Conservation (phyloP, 2,113 vertebrate genomes). For the Apus apus region DNA sequence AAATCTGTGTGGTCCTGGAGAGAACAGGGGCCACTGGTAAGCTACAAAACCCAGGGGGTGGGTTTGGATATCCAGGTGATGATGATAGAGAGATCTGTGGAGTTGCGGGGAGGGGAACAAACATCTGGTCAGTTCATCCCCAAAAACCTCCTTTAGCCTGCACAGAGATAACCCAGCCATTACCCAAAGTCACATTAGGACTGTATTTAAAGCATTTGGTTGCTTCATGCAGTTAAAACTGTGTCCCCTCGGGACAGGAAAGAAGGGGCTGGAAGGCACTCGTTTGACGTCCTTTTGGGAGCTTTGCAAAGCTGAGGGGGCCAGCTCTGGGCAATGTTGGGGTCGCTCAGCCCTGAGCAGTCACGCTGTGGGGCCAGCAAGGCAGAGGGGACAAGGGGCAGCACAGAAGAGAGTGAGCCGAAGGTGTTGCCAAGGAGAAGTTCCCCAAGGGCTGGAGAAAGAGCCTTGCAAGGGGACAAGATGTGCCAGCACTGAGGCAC, state of each 20-base stretch:
- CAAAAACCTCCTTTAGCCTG: neutral
- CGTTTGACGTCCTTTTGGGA: neutral
- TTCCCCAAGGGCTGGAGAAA: neutral
- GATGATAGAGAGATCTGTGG: neutral
- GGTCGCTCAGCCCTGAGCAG: no score
- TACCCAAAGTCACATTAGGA: neutral
- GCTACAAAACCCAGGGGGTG: neutral
- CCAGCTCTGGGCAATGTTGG: neutral
- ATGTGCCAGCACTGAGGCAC: neutral
- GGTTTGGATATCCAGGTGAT: neutral
- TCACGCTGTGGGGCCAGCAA: fast-evolving
- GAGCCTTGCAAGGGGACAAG: neutral
- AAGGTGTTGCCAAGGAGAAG: neutral
- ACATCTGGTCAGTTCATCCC: fast-evolving
- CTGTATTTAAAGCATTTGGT: neutral
- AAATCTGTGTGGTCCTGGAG: neutral
- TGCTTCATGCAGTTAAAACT: neutral
- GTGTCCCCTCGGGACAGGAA: neutral
- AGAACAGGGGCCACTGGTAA: neutral
- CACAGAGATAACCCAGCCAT: fast-evolving
- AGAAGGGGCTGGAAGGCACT: neutral
- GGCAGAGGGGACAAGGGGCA: neutral
- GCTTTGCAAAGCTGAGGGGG: neutral
- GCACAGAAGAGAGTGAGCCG: neutral
- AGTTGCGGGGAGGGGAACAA: neutral